Percentiles rank a stretch among this genome's conserved stretches.
Evolutionary conservation across 2,113 vertebrate species (phyloP).

Genomic region (Tupaia tana): DNA sequence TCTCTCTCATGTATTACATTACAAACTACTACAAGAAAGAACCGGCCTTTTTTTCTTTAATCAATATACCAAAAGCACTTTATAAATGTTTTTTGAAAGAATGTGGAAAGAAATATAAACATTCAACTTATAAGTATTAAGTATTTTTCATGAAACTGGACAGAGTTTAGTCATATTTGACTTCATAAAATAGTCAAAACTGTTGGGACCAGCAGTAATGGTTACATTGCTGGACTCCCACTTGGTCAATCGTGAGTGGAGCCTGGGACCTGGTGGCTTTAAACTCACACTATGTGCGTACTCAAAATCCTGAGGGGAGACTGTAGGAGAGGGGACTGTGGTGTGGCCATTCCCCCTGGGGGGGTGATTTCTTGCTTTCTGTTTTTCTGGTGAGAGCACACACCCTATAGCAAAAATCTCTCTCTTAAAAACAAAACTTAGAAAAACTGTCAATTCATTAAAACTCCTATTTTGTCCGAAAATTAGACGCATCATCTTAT

Average conservation of each 20-base stretch:
- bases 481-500: neutral
- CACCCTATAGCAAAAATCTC: too few species aligned
- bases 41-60: neutral
- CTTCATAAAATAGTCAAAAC: neutral
- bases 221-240: too few species aligned
- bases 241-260: too few species aligned
- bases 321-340: too few species aligned
- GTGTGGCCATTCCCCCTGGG: too few species aligned
- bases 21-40: neutral
- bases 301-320: too few species aligned
- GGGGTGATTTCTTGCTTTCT: too few species aligned
- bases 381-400: too few species aligned
- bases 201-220: too few species aligned
- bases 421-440: neutral
- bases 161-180: conserved; percentile 30
- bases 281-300: too few species aligned
- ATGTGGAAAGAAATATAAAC: neutral
- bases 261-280: too few species aligned
- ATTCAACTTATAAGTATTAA: conserved; percentile 8
- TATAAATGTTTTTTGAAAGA: conserved; percentile 57
- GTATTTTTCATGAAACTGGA: conserved; percentile 25
- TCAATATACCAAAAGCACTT: neutral
- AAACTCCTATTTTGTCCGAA: neutral
- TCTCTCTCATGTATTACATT: neutral
- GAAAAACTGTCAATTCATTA: conserved; percentile 9